phyloP scores from a whole-genome alignment of 2,888 invertebrate species.

The Clunio marinus region DNA sequence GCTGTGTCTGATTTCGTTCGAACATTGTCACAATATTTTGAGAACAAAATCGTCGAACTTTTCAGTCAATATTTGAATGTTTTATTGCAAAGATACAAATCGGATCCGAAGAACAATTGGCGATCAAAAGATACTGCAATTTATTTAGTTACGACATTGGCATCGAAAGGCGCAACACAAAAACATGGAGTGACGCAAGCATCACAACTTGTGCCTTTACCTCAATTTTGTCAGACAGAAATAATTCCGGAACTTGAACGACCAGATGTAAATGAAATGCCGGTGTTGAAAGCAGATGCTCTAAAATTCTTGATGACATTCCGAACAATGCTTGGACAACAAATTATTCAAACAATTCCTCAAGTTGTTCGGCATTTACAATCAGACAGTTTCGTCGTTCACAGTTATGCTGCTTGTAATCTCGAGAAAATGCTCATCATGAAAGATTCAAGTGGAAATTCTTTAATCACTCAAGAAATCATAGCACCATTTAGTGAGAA shows the following conservation, averaged over 20 bases:
- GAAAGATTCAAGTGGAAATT: slow-evolving; percentile 57
- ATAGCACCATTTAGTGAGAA: slow-evolving; percentile 64
- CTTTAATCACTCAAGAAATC: slow-evolving; percentile 44
- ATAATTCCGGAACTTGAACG: slow-evolving; percentile 81
- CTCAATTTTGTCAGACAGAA: slow-evolving; percentile 82
- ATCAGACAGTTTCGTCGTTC: slow-evolving; percentile 79
- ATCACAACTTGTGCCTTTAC: slow-evolving; percentile 82
- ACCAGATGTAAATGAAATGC: slow-evolving; percentile 72
- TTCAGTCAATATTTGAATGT: slow-evolving; percentile 80
- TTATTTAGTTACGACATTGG: slow-evolving; percentile 92
- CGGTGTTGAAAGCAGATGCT: slow-evolving; percentile 93
- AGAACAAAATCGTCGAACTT: slow-evolving; percentile 79
- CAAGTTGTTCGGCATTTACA: slow-evolving; percentile 71
- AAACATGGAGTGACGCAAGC: slow-evolving; percentile 88
- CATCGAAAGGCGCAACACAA: slow-evolving; percentile 81
- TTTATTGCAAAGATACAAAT: slow-evolving; percentile 72
- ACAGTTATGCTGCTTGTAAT: slow-evolving; percentile 90
- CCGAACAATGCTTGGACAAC: slow-evolving; percentile 80
- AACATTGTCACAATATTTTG: slow-evolving; percentile 82
- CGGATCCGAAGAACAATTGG: slow-evolving; percentile 77
- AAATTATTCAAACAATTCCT: slow-evolving; percentile 71
- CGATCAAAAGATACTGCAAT: slow-evolving; percentile 93
- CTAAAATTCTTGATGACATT: slow-evolving; percentile 97
- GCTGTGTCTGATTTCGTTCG: slow-evolving; percentile 97
- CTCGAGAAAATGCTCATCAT: slow-evolving; percentile 83